These are phyloP conservation scores for Megathymus violae DNA, from an alignment of 1,140 invertebrate genomes.

Conservation along the genomic window DNA sequence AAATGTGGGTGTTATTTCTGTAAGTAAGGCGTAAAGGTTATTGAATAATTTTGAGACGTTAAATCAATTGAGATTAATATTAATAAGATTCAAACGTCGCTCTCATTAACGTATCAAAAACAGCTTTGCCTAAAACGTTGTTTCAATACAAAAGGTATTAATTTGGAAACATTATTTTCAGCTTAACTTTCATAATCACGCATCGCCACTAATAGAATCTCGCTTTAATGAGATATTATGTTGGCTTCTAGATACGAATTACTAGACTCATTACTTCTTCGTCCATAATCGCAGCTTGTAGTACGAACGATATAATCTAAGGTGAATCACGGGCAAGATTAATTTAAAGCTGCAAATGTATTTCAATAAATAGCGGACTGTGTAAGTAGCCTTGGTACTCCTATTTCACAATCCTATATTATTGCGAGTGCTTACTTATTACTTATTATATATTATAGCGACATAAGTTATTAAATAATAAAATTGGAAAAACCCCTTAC, in stretches of 20 bases:
- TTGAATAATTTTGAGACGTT: too few relatives aligned
- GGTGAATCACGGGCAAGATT: neutral
- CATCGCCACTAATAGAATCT: neutral
- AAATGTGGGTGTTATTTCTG: too few relatives aligned
- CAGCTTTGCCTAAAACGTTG: too few relatives aligned
- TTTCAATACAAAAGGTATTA: neutral
- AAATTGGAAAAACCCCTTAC: too few relatives aligned
- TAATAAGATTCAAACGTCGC: too few relatives aligned
- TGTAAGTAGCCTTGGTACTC: neutral
- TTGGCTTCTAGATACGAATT: neutral
- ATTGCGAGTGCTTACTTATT: neutral
- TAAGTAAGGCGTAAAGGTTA: too few relatives aligned
- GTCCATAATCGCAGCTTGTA: neutral
- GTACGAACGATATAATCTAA: neutral
- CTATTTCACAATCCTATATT: neutral
- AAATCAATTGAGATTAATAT: too few relatives aligned
- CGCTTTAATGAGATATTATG: neutral
- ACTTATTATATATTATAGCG: neutral
- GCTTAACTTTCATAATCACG: neutral
- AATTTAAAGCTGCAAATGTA: neutral
- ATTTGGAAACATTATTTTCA: neutral
- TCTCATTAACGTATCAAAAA: too few relatives aligned
- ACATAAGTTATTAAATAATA: too few relatives aligned
- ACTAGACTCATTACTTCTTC: neutral
- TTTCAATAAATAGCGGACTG: neutral